Conservation (phyloP, 92 coral and sea anemone species). For the Palythoa caribaeorum region DNA sequence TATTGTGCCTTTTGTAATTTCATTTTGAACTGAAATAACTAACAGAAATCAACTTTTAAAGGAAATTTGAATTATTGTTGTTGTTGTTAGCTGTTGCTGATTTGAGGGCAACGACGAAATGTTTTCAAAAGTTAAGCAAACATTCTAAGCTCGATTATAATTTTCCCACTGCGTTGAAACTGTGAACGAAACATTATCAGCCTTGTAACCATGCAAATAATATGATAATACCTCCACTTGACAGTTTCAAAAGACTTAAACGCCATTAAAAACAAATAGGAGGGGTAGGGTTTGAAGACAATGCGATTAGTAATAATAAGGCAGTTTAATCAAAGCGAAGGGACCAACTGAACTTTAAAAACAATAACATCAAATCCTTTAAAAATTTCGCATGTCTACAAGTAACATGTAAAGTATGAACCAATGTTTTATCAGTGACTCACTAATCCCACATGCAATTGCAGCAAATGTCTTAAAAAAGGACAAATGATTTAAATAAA, state of each 20-base stretch:
- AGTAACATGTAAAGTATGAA: no score
- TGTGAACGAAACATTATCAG: background rate
- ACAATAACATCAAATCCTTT: background rate
- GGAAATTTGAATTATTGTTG: background rate
- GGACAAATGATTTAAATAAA: no score
- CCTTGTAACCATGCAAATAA: constrained; percentile 16
- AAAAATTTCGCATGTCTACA: background rate
- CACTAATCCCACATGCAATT: no score
- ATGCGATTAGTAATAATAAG: constrained; percentile 1
- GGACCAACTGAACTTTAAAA: constrained; percentile 1
- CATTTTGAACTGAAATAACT: background rate
- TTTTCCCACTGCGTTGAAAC: background rate
- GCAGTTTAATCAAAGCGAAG: constrained; percentile 3
- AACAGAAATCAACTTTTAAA: background rate
- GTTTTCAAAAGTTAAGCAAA: background rate
- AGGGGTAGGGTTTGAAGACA: constrained; percentile 26
- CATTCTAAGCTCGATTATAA: background rate
- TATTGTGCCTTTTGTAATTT: background rate
- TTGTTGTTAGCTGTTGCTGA: background rate
- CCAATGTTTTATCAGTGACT: no score
- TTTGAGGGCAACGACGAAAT: background rate
- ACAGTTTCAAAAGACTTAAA: constrained; percentile 12
- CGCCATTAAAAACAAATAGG: constrained; percentile 26
- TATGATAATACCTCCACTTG: constrained; percentile 26
- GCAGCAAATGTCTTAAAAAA: no score